Evolutionary conservation across 2,888 invertebrate genomes (phyloP).

Genomic region (Odontocerum albicorne): DNA sequence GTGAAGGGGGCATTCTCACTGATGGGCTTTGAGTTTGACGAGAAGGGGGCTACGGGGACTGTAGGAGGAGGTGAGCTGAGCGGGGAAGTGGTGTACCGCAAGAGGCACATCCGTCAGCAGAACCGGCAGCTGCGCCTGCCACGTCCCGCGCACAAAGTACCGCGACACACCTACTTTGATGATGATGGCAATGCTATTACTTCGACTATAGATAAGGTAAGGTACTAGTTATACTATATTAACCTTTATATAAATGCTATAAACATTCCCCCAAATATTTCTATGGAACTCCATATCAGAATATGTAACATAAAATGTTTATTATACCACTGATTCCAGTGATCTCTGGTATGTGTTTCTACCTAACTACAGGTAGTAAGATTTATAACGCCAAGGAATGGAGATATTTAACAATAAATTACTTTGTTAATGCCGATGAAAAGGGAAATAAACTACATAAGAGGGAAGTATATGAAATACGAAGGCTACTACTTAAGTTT

Average conservation of each 20-base stretch:
- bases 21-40: constrained; percentile 61
- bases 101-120: constrained; percentile 60
- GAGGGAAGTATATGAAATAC: no score
- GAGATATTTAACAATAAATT: no score
- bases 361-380: no score
- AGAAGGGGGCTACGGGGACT: not conserved
- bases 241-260: not conserved
- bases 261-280: no score
- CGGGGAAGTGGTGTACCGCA: constrained; percentile 66
- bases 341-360: no score
- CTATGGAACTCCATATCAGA: no score
- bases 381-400: no score
- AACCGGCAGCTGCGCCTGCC: constrained; percentile 59
- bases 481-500: no score
- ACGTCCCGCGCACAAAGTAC: constrained; percentile 49
- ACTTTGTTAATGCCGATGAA: no score
- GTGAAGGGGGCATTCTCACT: constrained; percentile 66
- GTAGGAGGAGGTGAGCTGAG: constrained; percentile 43
- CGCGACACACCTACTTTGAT: constrained; percentile 66
- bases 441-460: no score
- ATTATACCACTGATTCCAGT: no score
- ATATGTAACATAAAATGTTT: no score
- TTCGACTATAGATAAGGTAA: constrained; percentile 45
- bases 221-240: not conserved
- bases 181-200: constrained; percentile 63